Evolutionary conservation across 2,888 invertebrate genomes (phyloP).

Genomic region (Caprella mutica): DNA sequence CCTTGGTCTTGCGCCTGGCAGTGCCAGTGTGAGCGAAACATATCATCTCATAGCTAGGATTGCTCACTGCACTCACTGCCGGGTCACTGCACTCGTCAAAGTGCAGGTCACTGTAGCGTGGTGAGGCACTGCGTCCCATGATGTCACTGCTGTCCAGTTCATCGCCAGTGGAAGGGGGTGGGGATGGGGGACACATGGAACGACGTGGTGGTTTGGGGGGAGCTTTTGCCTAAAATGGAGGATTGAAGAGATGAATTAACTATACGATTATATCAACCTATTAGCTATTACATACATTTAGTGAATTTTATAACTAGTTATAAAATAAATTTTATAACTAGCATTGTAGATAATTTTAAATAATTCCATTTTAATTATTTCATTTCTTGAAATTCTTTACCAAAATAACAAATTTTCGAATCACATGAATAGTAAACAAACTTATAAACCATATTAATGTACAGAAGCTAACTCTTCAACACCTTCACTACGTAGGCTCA

Average conservation of each 20-base stretch:
- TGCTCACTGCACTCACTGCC: background rate
- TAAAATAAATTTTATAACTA: background rate
- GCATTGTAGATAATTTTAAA: background rate
- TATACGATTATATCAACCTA: background rate
- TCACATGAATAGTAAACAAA: too few relatives aligned
- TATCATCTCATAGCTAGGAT: slow-evolving; percentile 27
- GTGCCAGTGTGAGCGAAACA: slow-evolving; percentile 18
- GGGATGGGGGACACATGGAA: slow-evolving; percentile 32
- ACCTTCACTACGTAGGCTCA: too few relatives aligned
- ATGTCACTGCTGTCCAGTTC: too few relatives aligned
- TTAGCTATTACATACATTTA: background rate
- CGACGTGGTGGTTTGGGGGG: slow-evolving; percentile 34
- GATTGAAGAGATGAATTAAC: background rate
- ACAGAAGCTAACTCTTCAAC: too few relatives aligned
- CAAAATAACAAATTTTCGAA: too few relatives aligned
- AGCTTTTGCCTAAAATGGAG: slow-evolving; percentile 20
- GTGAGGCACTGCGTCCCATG: too few relatives aligned
- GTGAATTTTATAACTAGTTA: background rate
- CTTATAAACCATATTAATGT: too few relatives aligned
- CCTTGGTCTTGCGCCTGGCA: background rate
- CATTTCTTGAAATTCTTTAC: too few relatives aligned
- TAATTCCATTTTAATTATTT: too few relatives aligned
- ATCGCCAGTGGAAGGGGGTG: slow-evolving; percentile 19
- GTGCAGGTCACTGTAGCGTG: too few relatives aligned
- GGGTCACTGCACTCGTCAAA: background rate